phyloP scores from a whole-genome alignment of 2,797 vertebrate species.

The Ceryle rudis region DNA sequence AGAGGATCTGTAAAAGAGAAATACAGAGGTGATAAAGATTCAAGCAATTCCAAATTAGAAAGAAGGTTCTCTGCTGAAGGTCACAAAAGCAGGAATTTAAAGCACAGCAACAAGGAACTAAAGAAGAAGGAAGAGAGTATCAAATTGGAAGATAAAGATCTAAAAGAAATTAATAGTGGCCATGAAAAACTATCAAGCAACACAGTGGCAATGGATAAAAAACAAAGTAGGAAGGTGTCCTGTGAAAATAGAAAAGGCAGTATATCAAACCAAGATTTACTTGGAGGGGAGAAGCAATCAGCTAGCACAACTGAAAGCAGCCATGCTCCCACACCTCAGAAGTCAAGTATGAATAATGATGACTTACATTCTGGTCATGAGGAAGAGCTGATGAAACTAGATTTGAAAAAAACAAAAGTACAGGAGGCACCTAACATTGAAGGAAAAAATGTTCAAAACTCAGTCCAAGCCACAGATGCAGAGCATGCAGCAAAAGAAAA shows the following conservation, averaged over 20 bases:
- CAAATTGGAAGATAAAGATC: conserved; percentile 81
- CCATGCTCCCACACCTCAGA: conserved; percentile 25
- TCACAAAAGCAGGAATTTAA: conserved; percentile 77
- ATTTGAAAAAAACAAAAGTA: conserved; percentile 44
- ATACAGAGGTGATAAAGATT: conserved; percentile 85
- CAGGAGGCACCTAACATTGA: neutral
- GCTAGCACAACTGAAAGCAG: neutral
- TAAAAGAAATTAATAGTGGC: conserved; percentile 79
- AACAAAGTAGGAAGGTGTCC: conserved; percentile 72
- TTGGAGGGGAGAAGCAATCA: conserved; percentile 66
- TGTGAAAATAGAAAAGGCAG: conserved; percentile 74
- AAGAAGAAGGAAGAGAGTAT: conserved; percentile 82
- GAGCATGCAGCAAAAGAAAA: conserved; percentile 56
- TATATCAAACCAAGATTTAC: conserved; percentile 45
- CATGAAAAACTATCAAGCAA: conserved; percentile 70
- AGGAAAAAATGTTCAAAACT: conserved; percentile 27
- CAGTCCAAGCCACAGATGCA: conserved; percentile 15
- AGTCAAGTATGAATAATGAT: conserved; percentile 19
- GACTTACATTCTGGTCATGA: neutral
- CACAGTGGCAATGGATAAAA: conserved; percentile 79
- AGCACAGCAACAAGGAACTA: conserved; percentile 80
- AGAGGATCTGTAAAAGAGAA: conserved; percentile 84
- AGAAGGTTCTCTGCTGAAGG: conserved; percentile 82
- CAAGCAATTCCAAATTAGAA: conserved; percentile 77
- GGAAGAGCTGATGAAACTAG: conserved; percentile 66